These are phyloP conservation scores for Saguinus imperator DNA, from an alignment of 2,113 vertebrate species.

Conservation along the genomic window DNA sequence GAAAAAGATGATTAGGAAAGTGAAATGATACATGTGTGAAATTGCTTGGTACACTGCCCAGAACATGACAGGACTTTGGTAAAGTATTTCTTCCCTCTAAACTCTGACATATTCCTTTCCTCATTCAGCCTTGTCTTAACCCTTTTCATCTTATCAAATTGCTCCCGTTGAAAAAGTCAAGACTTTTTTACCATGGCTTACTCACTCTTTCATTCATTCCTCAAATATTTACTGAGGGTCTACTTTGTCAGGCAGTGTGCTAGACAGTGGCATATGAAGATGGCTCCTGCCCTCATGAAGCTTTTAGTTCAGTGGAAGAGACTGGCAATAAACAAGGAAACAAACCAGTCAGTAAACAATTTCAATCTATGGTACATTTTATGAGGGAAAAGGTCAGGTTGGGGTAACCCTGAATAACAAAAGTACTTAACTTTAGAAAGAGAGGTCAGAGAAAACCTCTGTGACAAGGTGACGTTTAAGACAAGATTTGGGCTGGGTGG, in stretches of 20 bases:
- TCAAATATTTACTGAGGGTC: neutral
- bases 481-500: neutral
- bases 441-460: neutral
- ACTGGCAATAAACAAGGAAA: neutral
- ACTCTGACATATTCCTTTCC: neutral
- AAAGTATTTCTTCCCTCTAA: neutral
- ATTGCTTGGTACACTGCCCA: neutral
- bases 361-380: neutral
- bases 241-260: neutral
- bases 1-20: neutral
- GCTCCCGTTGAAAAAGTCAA: neutral
- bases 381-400: neutral
- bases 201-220: neutral
- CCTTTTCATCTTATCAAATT: neutral
- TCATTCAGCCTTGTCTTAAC: neutral
- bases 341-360: neutral
- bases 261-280: neutral
- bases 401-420: neutral
- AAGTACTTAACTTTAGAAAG: neutral
- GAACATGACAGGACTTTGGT: neutral
- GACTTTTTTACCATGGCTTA: neutral
- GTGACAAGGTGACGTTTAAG: neutral
- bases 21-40: neutral
- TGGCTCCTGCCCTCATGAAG: neutral
- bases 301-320: slow-evolving; percentile 1